These are phyloP conservation scores for Epicauta chinensis DNA, from an alignment of 1,140 invertebrate species.

Conservation along the genomic window DNA sequence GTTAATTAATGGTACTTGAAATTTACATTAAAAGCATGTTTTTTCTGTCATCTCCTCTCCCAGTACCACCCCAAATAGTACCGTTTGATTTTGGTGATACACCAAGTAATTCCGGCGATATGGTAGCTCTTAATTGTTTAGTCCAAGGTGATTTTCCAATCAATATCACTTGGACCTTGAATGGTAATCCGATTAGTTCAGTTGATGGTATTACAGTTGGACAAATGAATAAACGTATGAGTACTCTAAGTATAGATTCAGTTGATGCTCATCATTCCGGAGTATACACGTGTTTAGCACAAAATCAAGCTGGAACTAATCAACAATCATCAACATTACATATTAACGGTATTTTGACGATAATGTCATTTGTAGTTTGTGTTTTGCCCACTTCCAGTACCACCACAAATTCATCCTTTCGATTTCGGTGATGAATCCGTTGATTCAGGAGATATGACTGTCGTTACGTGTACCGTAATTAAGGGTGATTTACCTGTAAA, in stretches of 20 bases:
- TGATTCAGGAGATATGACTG: slow-evolving; percentile 48
- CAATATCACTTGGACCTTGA: slow-evolving; percentile 45
- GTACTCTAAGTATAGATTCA: slow-evolving; percentile 58
- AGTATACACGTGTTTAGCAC: slow-evolving; percentile 61
- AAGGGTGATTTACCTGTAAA: slow-evolving; percentile 59
- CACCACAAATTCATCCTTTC: slow-evolving; percentile 47
- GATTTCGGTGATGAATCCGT: slow-evolving; percentile 45
- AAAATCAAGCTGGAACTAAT: slow-evolving; percentile 58
- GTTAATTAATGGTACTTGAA: slow-evolving; percentile 50
- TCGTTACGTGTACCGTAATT: slow-evolving; percentile 51
- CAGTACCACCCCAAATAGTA: slow-evolving; percentile 47
- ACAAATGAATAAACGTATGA: slow-evolving; percentile 57
- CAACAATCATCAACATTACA: slow-evolving; percentile 52
- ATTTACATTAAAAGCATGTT: neutral
- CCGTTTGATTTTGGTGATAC: slow-evolving; percentile 46
- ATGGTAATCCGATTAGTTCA: slow-evolving; percentile 25
- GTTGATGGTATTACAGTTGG: slow-evolving; percentile 40
- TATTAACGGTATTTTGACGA: slow-evolving; percentile 53
- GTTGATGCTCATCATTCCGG: slow-evolving; percentile 51
- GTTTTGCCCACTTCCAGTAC: slow-evolving; percentile 35
- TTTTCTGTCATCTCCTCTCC: slow-evolving; percentile 4
- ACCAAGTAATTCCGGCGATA: slow-evolving; percentile 51
- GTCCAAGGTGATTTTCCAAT: slow-evolving; percentile 54
- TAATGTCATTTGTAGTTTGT: slow-evolving; percentile 6
- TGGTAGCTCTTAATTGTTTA: slow-evolving; percentile 48